These are phyloP conservation scores for Dorcus hopei DNA, from an alignment of 2,888 invertebrate species.

Conservation along the genomic window DNA sequence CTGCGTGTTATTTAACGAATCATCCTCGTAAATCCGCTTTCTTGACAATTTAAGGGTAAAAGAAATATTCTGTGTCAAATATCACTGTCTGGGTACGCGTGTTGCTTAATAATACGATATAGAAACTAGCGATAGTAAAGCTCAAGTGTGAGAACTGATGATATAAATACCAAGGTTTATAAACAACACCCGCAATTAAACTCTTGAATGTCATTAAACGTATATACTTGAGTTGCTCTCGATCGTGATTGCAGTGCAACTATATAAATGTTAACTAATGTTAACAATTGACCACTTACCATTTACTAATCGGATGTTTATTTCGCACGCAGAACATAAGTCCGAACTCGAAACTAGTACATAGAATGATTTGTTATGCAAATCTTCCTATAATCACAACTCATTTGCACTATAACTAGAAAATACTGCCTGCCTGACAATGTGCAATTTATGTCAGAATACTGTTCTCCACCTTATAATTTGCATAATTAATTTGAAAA, in stretches of 20 bases:
- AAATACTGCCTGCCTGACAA: not conserved
- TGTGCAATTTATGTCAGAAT: not conserved
- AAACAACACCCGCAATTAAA: conserved; percentile 24
- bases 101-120: not conserved
- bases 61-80: too few relatives aligned
- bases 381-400: not conserved
- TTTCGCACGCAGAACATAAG: conserved; percentile 14
- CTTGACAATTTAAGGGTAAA: too few relatives aligned
- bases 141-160: conserved; percentile 24
- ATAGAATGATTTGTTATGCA: not conserved
- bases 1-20: too few relatives aligned
- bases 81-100: too few relatives aligned
- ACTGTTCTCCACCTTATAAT: not conserved
- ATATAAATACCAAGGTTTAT: conserved; percentile 28
- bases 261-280: conserved; percentile 17
- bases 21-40: too few relatives aligned
- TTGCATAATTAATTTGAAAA: not conserved
- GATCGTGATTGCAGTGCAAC: conserved; percentile 15
- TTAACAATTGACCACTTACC: conserved; percentile 20
- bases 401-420: not conserved
- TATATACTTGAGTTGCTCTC: conserved; percentile 12
- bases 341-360: conserved; percentile 9
- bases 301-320: conserved; percentile 16
- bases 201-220: conserved; percentile 23
- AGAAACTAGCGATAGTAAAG: conserved; percentile 6